Evolutionary conservation across 53 echinoderm and acorn worm genomes (phyloP), one percentile per base, ranked within the genome.

Genomic region (Arbacia lixula): DNA sequence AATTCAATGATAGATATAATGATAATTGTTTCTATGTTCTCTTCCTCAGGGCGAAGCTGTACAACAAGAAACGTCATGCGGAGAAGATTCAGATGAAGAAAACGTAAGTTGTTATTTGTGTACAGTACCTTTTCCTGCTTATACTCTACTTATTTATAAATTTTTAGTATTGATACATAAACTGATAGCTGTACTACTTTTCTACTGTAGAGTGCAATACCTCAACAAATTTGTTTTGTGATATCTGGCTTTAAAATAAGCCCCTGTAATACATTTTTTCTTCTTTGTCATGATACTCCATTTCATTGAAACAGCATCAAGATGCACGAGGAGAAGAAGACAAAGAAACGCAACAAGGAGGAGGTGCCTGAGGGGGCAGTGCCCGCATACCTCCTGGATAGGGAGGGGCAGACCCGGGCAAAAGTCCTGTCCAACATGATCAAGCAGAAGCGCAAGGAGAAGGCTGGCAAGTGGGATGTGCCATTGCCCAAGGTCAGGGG

Each of bases 31-130:
- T n/a, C 17, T 39, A 20, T 34, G 54, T 53, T 76, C 25, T 86
- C 85, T 54, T 11, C 22, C 10, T 43, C 88, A 96, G 96, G 64
- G 96, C 96, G 17, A 96, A 96, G 86, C 53, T 96, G 36, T 93
- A 71, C 86, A 91, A 96, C 91, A 93, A 96, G 91, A 93, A 93
- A 75, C 73, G 96, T 58, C 96, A 96, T 88, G 74, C 91, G 49
- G 96, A 96, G 83, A 96, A 96, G 76, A 89, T 96, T 69, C 96
- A 93, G 86, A 96, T 96, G 93, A 96, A 96, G 80, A 96, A 96
- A 63, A 96, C 96, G 96, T 96, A 89, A 96, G 96, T 96, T n/a
- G n/a, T n/a, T n/a, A n/a, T n/a, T n/a, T n/a, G n/a, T n/a, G n/a
- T n/a, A n/a, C n/a, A n/a, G n/a, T n/a, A n/a, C n/a, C n/a, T n/a